phyloP scores from a whole-genome alignment of 2,797 vertebrate species.

The Onychomys leucogaster region DNA sequence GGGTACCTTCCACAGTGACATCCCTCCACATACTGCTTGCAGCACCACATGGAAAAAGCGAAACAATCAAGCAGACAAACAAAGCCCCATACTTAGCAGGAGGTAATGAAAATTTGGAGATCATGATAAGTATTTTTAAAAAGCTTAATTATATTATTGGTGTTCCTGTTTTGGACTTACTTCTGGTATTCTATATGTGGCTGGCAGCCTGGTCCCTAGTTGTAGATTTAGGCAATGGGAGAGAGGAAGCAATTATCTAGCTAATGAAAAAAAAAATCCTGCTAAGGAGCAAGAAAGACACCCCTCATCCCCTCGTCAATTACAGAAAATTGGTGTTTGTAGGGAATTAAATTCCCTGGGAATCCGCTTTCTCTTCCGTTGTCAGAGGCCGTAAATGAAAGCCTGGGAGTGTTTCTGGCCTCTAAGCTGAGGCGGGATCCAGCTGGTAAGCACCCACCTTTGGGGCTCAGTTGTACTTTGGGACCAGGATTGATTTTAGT shows the following conservation, averaged over 20 bases:
- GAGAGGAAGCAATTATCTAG: slow-evolving; percentile 59
- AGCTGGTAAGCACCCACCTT: background rate
- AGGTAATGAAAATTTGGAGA: background rate
- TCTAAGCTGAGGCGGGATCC: background rate
- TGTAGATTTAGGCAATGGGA: background rate
- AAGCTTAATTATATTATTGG: background rate
- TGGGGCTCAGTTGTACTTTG: background rate
- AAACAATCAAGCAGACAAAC: slow-evolving; percentile 21
- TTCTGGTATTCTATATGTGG: background rate
- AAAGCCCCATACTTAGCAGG: background rate
- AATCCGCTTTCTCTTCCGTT: slow-evolving; percentile 30
- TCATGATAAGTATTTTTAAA: background rate
- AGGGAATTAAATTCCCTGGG: slow-evolving; percentile 58
- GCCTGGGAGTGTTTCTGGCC: background rate
- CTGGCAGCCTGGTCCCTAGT: background rate
- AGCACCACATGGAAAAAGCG: background rate
- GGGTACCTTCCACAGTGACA: too few relatives aligned
- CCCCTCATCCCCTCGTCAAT: slow-evolving; percentile 33
- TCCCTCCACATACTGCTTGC: background rate
- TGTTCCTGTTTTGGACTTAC: slow-evolving; percentile 17
- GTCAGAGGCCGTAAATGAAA: slow-evolving; percentile 8
- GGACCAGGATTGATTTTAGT: background rate
- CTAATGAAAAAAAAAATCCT: slow-evolving; percentile 48
- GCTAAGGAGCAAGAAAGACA: slow-evolving; percentile 27
- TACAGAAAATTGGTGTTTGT: slow-evolving; percentile 61